A percentile compares a stretch with the other conserved stretches of the same genome.
These are phyloP conservation scores for Lasioglossum pauxillum DNA, from an alignment of 2,888 invertebrate genomes.

Conservation along the genomic window DNA sequence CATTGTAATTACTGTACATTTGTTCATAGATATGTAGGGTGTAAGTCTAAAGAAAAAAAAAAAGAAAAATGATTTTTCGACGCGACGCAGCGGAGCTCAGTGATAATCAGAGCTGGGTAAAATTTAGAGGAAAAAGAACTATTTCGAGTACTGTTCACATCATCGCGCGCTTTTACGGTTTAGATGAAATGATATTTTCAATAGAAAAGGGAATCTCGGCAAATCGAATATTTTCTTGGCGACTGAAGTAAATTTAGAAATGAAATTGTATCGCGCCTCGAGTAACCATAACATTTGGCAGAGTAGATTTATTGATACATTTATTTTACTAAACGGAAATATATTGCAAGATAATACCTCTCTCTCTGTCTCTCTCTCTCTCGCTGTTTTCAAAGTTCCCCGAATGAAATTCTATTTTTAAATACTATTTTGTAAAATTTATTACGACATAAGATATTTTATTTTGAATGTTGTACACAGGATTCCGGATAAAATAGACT, in stretches of 20 bases:
- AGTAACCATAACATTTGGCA: background rate
- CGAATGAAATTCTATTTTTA: constrained; percentile 1
- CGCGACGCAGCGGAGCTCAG: constrained; percentile 29
- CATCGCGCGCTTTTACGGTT: background rate
- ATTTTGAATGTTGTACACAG: background rate
- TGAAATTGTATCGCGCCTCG: background rate
- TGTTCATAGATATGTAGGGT: constrained; percentile 77
- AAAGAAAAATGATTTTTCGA: constrained; percentile 34
- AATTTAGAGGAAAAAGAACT: background rate
- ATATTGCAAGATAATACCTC: background rate
- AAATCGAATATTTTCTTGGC: background rate
- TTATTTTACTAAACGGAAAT: background rate
- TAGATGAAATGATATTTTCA: background rate
- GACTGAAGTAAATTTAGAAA: background rate
- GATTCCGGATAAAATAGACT: background rate
- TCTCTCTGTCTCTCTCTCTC: no score
- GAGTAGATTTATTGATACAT: background rate
- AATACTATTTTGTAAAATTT: background rate
- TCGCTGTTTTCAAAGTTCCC: background rate
- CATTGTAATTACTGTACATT: constrained; percentile 82
- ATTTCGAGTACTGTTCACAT: background rate
- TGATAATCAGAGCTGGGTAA: constrained; percentile 32
- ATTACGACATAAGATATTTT: background rate
- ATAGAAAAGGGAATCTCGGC: background rate
- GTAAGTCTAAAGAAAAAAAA: constrained; percentile 38